Evolutionary conservation across 1,140 invertebrate species (phyloP).

Genomic region (Caerostris darwini): DNA sequence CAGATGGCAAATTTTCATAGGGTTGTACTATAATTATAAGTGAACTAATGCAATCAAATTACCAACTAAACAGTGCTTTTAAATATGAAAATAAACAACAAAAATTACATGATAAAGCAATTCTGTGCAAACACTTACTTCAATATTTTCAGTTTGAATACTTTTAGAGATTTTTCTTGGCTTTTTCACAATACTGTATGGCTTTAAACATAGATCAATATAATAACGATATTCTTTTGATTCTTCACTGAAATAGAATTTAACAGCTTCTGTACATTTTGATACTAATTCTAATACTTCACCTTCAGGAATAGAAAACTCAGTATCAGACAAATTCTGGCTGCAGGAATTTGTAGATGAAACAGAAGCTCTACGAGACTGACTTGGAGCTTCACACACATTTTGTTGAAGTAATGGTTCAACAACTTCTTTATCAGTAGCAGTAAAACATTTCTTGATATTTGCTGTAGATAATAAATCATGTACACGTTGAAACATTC

Average conservation of each 20-base stretch:
- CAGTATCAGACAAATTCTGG: neutral
- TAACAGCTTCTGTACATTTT: neutral
- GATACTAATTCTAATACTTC: neutral
- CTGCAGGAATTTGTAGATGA: neutral
- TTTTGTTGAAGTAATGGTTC: neutral
- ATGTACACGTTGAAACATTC: neutral
- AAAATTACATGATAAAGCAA: neutral
- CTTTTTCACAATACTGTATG: neutral
- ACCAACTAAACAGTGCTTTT: too few species aligned
- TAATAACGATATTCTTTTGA: neutral
- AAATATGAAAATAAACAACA: too few species aligned
- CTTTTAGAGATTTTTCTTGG: neutral
- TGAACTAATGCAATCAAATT: too few species aligned
- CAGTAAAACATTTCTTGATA: too few species aligned
- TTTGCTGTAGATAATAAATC: too few species aligned
- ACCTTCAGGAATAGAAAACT: neutral
- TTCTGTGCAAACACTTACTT: neutral
- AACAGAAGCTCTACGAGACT: neutral
- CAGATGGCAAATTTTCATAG: too few species aligned
- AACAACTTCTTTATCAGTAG: neutral
- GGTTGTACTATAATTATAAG: too few species aligned
- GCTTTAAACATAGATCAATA: neutral
- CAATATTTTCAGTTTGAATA: conserved; percentile 27
- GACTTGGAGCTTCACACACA: neutral
- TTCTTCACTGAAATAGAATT: neutral